These are phyloP conservation scores for Keiferia lycopersicella DNA, from an alignment of 2,888 invertebrate genomes.

Conservation along the genomic window DNA sequence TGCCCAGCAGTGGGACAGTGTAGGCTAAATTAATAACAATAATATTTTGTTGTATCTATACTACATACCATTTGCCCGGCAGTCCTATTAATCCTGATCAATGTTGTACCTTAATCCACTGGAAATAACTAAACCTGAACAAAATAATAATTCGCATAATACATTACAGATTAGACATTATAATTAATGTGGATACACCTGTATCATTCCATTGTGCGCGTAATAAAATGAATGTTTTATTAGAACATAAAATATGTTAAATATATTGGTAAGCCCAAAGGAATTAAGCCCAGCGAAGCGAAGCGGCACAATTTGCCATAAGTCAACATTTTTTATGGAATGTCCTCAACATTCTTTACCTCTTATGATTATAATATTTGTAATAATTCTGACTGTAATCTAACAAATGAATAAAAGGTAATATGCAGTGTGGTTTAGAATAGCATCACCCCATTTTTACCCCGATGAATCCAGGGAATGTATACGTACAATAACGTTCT, in stretches of 20 bases:
- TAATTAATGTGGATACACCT: slow-evolving; percentile 20
- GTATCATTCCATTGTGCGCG: slow-evolving; percentile 37
- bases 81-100: not conserved
- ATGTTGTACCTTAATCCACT: not conserved
- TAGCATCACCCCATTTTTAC: too few relatives aligned
- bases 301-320: slow-evolving; percentile 54
- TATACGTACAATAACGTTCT: too few relatives aligned
- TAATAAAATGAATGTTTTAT: slow-evolving; percentile 45
- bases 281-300: slow-evolving; percentile 57
- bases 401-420: slow-evolving; percentile 31
- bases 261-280: slow-evolving; percentile 38
- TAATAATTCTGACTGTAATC: slow-evolving; percentile 31
- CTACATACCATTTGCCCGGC: too few relatives aligned
- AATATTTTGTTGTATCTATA: too few relatives aligned
- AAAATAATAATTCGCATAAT: slow-evolving; percentile 8
- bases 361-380: slow-evolving; percentile 34
- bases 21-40: too few relatives aligned
- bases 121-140: not conserved
- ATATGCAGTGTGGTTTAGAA: not conserved
- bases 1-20: too few relatives aligned
- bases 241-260: slow-evolving; percentile 40
- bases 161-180: slow-evolving; percentile 13
- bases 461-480: too few relatives aligned
- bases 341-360: slow-evolving; percentile 32
- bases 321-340: slow-evolving; percentile 58